Evolutionary conservation across 2,113 vertebrate species (phyloP).

Genomic region (Eulemur macaco): DNA sequence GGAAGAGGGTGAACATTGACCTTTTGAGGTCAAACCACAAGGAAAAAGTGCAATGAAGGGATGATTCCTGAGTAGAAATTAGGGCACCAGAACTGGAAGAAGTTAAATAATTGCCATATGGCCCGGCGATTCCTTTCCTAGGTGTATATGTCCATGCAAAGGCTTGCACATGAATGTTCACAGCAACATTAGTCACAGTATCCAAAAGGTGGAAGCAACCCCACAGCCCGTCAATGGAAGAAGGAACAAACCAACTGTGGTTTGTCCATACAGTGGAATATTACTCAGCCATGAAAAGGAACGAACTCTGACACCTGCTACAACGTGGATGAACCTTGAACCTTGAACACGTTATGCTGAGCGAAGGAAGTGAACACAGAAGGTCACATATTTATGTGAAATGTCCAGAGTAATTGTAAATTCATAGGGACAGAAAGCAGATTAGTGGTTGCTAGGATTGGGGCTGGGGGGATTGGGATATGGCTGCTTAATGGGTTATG

Average conservation of each 20-base stretch:
- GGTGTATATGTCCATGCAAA: neutral
- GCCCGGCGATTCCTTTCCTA: neutral
- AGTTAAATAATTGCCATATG: neutral
- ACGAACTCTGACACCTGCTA: neutral
- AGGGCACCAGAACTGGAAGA: neutral
- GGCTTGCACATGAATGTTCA: neutral
- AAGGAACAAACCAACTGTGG: neutral
- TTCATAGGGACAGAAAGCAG: neutral
- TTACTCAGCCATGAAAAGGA: neutral
- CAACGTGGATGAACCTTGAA: neutral
- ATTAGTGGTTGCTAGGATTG: neutral
- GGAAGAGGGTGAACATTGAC: neutral
- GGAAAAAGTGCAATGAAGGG: neutral
- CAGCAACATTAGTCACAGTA: neutral
- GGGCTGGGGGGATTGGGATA: rapidly evolving
- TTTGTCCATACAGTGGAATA: neutral
- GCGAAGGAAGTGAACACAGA: neutral
- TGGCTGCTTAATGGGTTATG: neutral
- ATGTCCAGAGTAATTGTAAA: neutral
- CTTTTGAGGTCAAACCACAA: neutral
- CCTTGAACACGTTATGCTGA: neutral
- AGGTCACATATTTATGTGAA: neutral
- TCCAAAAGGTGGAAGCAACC: neutral
- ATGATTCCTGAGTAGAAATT: neutral
- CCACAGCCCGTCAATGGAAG: neutral